Percentiles rank a stretch among this genome's conserved stretches.
These are phyloP conservation scores for Strix uralensis DNA, from an alignment of 2,113 vertebrate genomes.

Conservation along the genomic window DNA sequence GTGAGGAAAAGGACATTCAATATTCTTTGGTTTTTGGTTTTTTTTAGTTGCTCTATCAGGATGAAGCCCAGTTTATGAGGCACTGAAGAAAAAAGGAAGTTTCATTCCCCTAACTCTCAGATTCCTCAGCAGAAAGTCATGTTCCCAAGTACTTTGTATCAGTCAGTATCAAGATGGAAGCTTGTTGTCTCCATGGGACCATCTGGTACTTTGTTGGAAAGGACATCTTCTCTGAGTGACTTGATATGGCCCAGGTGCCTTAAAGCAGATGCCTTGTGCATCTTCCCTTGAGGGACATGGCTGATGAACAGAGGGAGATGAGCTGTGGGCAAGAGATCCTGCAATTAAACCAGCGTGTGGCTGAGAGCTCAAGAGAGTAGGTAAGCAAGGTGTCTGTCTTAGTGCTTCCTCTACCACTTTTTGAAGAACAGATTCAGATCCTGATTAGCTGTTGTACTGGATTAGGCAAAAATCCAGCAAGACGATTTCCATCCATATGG, in stretches of 20 bases:
- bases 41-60: not conserved
- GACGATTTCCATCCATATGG: not conserved
- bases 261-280: not conserved
- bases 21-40: not conserved
- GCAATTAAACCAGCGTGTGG: fast-evolving
- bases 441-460: not conserved
- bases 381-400: not conserved
- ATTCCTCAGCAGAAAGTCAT: not conserved
- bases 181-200: not conserved
- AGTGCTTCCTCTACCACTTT: not conserved
- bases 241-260: not conserved
- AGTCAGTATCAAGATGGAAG: not conserved
- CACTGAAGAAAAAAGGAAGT: not conserved
- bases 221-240: not conserved
- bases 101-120: not conserved
- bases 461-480: not conserved
- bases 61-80: not conserved
- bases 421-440: not conserved
- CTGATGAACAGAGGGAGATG: not conserved
- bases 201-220: not conserved
- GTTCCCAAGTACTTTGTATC: not conserved
- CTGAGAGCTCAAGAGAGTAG: not conserved
- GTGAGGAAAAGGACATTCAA: not conserved
- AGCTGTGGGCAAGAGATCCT: not conserved
- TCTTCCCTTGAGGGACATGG: not conserved